Percentiles rank a stretch among this genome's conserved stretches.
These are phyloP conservation scores for Oscheius sp. DNA, from an alignment of 1,140 invertebrate genomes.

Conservation along the genomic window DNA sequence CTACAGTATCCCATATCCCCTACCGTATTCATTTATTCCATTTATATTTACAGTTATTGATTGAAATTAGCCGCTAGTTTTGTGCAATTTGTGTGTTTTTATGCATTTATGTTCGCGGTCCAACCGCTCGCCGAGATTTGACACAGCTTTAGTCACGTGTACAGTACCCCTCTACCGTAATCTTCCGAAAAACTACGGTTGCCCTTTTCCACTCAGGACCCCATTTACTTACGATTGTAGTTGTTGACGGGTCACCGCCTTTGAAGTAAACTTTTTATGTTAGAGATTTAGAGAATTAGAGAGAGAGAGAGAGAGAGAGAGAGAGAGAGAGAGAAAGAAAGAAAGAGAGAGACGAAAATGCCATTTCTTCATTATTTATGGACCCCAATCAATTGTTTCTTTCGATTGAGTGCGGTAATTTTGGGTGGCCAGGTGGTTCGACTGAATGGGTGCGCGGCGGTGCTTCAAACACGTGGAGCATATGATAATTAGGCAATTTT, in stretches of 20 bases:
- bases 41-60: not conserved
- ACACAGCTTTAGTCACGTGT: slow-evolving; percentile 7
- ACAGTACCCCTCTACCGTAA: not conserved
- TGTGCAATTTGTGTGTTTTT: not conserved
- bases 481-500: not conserved
- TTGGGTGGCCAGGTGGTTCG: not conserved
- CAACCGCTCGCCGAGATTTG: not conserved
- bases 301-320: too few species aligned
- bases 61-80: not conserved
- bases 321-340: too few species aligned
- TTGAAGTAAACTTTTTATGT: not conserved
- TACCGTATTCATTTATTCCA: too few species aligned
- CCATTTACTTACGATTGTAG: not conserved
- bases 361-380: too few species aligned
- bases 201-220: not conserved
- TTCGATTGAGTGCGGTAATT: not conserved
- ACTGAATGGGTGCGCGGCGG: not conserved
- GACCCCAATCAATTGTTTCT: not conserved
- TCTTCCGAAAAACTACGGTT: too few species aligned
- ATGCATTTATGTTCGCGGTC: not conserved
- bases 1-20: too few species aligned
- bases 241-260: not conserved
- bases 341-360: too few species aligned
- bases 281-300: too few species aligned
- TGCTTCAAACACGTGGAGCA: not conserved